Conservation (phyloP, 1,140 invertebrate species). For the Panulirus ornatus region DNA sequence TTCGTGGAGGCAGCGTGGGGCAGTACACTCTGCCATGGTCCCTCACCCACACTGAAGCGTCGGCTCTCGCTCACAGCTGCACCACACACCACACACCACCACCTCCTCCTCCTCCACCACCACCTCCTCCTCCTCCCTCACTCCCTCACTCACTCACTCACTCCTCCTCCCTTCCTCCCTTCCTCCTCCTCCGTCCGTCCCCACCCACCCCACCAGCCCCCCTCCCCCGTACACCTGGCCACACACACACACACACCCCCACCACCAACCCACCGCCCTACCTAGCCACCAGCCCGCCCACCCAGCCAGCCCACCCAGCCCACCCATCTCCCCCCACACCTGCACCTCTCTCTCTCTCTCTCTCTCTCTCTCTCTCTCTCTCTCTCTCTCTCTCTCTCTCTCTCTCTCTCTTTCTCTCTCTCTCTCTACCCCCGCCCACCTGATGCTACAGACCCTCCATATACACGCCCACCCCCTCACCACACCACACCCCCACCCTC, state of each 20-base stretch:
- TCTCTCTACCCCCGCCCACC: neutral
- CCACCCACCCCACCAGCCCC: constrained; percentile 5
- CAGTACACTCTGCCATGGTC: constrained; percentile 66
- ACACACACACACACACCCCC: neutral
- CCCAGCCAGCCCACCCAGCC: neutral
- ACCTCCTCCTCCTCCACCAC: neutral
- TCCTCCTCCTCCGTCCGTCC: neutral
- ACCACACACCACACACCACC: neutral
- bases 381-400: neutral
- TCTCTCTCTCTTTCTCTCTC: neutral
- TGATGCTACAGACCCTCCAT: neutral
- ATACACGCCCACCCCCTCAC: neutral
- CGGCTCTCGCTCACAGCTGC: neutral
- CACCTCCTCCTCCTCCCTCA: neutral
- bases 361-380: neutral
- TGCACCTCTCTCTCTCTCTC: neutral
- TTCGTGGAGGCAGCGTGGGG: constrained; percentile 64
- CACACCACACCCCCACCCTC: neutral
- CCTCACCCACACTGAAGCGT: constrained; percentile 34
- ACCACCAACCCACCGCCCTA: neutral
- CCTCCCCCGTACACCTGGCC: neutral
- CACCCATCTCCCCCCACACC: neutral
- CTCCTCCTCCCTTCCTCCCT: neutral
- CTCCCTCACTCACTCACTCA: neutral
- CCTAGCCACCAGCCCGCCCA: neutral